phyloP scores from a whole-genome alignment of 2,797 vertebrate species.

The Gephyroberyx darwinii region DNA sequence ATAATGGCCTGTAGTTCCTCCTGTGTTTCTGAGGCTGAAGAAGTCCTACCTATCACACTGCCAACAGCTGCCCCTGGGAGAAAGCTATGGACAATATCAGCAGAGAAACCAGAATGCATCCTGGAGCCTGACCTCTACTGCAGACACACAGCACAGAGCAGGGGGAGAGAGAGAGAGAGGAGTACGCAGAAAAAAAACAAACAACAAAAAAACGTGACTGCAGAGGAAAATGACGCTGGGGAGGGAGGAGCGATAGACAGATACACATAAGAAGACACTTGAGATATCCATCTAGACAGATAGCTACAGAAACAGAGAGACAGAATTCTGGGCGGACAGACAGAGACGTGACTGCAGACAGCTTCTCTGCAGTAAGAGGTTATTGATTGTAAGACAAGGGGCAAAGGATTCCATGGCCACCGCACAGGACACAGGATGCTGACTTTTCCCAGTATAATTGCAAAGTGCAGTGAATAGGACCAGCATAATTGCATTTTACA shows the following conservation, averaged over 20 bases:
- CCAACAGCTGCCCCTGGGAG: conserved; percentile 43
- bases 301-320: conserved; percentile 33
- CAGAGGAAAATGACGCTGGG: conserved; percentile 48
- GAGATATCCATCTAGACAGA: conserved; percentile 46
- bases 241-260: conserved; percentile 25
- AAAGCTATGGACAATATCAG: conserved; percentile 52
- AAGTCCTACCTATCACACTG: conserved; percentile 40
- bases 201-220: conserved; percentile 39
- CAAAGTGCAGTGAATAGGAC: conserved; percentile 22
- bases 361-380: conserved; percentile 73
- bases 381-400: conserved; percentile 74
- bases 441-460: conserved; percentile 40
- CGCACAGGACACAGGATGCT: conserved; percentile 48
- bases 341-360: conserved; percentile 58
- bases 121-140: conserved; percentile 57
- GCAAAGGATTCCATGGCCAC: conserved; percentile 53
- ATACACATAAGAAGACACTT: conserved; percentile 42
- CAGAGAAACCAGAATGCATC: conserved; percentile 53
- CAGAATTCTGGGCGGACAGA: conserved; percentile 42
- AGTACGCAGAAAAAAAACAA: too few relatives aligned
- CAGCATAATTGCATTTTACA: not conserved
- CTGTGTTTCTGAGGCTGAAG: conserved; percentile 35
- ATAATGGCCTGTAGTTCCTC: conserved; percentile 52
- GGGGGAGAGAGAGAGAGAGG: conserved; percentile 11
- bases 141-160: conserved; percentile 34